phyloP scores from a whole-genome alignment of 2,113 vertebrate genomes.

The Myrmecobius fasciatus region DNA sequence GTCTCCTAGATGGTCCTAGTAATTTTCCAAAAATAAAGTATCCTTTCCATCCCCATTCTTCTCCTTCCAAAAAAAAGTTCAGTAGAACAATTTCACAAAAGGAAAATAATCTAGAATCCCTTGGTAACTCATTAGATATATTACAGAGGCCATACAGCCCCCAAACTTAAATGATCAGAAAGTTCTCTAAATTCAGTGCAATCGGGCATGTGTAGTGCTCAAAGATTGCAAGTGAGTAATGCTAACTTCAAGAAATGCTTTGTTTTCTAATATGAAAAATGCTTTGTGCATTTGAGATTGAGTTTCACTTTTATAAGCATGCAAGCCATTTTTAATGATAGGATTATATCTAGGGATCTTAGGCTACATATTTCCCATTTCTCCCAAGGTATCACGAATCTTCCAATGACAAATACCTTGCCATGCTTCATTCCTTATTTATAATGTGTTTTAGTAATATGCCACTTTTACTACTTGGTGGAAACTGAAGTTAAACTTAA shows the following conservation, averaged over 20 bases:
- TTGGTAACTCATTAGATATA: slow-evolving; percentile 1
- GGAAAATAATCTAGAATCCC: background rate
- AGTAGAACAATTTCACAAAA: background rate
- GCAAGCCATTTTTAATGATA: background rate
- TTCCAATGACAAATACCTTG: background rate
- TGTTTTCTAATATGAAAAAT: background rate
- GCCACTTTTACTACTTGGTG: background rate
- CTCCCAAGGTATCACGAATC: background rate
- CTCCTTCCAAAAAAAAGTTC: background rate
- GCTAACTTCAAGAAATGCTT: background rate
- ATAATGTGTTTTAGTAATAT: background rate
- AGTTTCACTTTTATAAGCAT: background rate
- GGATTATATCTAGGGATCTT: background rate
- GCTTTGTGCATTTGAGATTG: background rate
- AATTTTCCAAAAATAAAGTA: background rate
- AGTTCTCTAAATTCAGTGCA: background rate
- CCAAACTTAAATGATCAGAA: background rate
- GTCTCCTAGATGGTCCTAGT: background rate
- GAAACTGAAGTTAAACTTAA: background rate
- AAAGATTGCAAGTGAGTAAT: background rate
- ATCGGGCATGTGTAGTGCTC: background rate
- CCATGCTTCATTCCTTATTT: background rate
- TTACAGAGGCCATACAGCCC: background rate
- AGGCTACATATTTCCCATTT: background rate
- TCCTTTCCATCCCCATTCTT: background rate